Evolutionary conservation across 2,888 invertebrate genomes (phyloP), one percentile per base, ranked within the genome.

Genomic region (Euclidia mi): DNA sequence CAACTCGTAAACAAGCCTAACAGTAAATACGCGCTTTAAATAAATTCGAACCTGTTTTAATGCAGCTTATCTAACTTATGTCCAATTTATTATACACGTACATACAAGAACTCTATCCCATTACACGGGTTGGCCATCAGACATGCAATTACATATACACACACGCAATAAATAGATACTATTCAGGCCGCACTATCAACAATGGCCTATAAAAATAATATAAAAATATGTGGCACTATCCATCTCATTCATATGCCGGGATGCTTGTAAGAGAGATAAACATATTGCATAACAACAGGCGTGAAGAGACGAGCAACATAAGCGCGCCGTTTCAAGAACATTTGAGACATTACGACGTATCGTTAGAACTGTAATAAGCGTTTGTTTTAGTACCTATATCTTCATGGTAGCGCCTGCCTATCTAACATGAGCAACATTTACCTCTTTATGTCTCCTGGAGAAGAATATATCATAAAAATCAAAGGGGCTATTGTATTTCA

Each of bases 341-440:
- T 67, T 71, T 59, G 46, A 67, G 57, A 65, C 58, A 69, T 76
- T 67, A 76, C 69, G 70, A 63, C 55, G 66, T 62, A 66, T 70
- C 75, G 66, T 74, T 74, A 71, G 71, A 65, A 64, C 61, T 9
- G 69, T 74, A 64, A 71, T 71, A 71, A 61, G 69, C 66, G 64
- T 71, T 62, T 69, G 66, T 74, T 74, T 74, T 69, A 74, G 65
- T 69, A 59, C 40, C 71, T 56, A 58, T 56, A 55, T 64, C 70
- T 65, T 63, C 57, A 60, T 50, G 60, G 46, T 57, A 57, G 60
- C 35, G 38, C 43, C 56, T 53, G 60, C 55, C 60, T 69, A 61
- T 58, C 51, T 64, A 15, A 55, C n/a, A 52, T 61, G 48, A 60
- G 45, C 31, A 35, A 34, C 45, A 50, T 56, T 66, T 61, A 57